Base-by-base conservation (phyloP, 1,140 invertebrate genomes). In the Danaus melanippus region DNA sequence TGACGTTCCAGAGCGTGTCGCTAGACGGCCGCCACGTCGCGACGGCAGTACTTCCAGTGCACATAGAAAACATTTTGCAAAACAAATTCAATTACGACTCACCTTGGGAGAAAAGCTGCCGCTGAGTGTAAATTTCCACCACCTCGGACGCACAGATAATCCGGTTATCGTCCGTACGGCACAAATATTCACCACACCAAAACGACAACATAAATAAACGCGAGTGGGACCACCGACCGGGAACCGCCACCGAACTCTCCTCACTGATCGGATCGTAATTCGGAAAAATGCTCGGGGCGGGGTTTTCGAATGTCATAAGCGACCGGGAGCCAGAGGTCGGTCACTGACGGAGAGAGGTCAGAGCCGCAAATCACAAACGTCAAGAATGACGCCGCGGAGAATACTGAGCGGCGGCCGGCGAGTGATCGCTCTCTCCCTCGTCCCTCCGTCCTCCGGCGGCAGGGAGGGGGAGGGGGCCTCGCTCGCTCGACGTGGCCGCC, bases 181-280 rank as follows among this genome's bases (percentile, higher is more conserved):
- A 86, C 83, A 84, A 81, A 83, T 84, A 86, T 84, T 78, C 83
- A 86, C 83, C 75, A 84, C 83, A 86, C 83, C 77, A 84, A 83
- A 82, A 84, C 74, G 81, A 84, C 80, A 86, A 84, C 81, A 86
- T 84, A 84, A 83, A 84, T 86, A 86, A 83, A 83, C 73, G 74
- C 73, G 73, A 66, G 69, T 69, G 66, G 68, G 76, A 67, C 65
- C 72, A 70, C 70, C 68, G 70, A 67, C 67, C 51, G 66, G 56
- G 67, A 62, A 67, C 58, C 57, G 70, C 55, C 61, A 68, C 64
- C 68, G 65, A 69, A 74, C 75, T 78, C 68, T 68, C 79, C 69
- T 71, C 71, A 79, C 77, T 70, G 69, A 74, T 77, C 67, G 71
- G 76, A 83, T 74, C 76, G 76, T 74, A 79, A 78, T 65, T 77